These are phyloP conservation scores for Syritta pipiens DNA, from an alignment of 2,888 invertebrate genomes.

Conservation along the genomic window DNA sequence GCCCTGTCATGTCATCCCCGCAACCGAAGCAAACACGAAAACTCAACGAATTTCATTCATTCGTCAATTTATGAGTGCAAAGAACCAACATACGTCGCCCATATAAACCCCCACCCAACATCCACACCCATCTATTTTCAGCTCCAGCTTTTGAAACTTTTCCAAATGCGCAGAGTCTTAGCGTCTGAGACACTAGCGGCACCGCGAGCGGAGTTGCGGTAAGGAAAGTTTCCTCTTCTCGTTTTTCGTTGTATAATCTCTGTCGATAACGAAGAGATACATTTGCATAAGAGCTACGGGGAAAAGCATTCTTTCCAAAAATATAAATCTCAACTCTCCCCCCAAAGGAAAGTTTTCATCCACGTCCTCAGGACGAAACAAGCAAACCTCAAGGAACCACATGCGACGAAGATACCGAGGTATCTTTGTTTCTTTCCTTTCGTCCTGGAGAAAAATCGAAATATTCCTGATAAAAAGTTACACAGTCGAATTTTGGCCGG, in stretches of 20 bases:
- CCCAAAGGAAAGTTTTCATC: slow-evolving; percentile 28
- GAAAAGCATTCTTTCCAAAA: slow-evolving; percentile 58
- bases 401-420: slow-evolving; percentile 38
- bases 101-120: slow-evolving; percentile 13
- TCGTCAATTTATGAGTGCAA: slow-evolving; percentile 20
- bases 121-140: too few relatives aligned
- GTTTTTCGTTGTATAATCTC: slow-evolving; percentile 64
- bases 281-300: slow-evolving; percentile 64
- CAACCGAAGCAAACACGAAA: neutral
- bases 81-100: slow-evolving; percentile 21
- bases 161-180: slow-evolving; percentile 22
- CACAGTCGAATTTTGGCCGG: slow-evolving; percentile 18
- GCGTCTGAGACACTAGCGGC: slow-evolving; percentile 15
- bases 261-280: slow-evolving; percentile 66
- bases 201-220: neutral
- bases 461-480: slow-evolving; percentile 60
- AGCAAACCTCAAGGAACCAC: slow-evolving; percentile 22
- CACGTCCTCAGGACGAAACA: slow-evolving; percentile 1
- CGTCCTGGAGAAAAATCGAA: slow-evolving; percentile 44
- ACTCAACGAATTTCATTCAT: slow-evolving; percentile 9
- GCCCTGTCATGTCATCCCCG: too few relatives aligned
- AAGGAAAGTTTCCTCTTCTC: slow-evolving; percentile 40
- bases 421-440: slow-evolving; percentile 26
- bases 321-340: slow-evolving; percentile 35
- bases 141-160: too few relatives aligned